phyloP scores from a whole-genome alignment of 2,113 vertebrate genomes.

The Brachypodius melanocephalos region DNA sequence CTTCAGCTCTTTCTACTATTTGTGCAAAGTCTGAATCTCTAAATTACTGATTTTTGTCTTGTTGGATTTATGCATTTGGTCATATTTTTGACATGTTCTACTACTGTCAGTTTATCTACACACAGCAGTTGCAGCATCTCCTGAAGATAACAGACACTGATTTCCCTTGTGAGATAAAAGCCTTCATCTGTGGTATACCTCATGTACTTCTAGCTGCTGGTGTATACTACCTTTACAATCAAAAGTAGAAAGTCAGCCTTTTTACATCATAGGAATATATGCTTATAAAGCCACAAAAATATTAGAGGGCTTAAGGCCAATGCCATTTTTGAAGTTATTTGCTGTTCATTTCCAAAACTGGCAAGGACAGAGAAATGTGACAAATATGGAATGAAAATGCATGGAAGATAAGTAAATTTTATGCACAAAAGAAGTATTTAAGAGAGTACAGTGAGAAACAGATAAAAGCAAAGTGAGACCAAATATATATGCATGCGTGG shows the following conservation, averaged over 20 bases:
- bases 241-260: not conserved
- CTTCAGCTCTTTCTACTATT: not conserved
- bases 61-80: not conserved
- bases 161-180: not conserved
- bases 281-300: not conserved
- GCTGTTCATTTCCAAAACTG: not conserved
- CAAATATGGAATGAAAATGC: not conserved
- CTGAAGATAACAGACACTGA: not conserved
- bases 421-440: not conserved
- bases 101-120: not conserved
- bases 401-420: not conserved
- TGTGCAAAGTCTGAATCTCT: not conserved
- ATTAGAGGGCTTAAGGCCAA: not conserved
- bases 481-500: not conserved
- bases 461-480: slow-evolving; percentile 20
- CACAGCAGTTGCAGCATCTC: not conserved
- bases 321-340: not conserved
- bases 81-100: not conserved
- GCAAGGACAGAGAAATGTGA: not conserved
- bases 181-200: not conserved
- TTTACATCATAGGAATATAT: not conserved
- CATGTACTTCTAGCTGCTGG: not conserved
- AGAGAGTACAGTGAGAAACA: not conserved
- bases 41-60: not conserved
- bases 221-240: not conserved